Percentiles rank a stretch among this genome's conserved stretches.
Evolutionary conservation across 2,797 vertebrate species (phyloP).

Genomic region (Vireo griseus): DNA sequence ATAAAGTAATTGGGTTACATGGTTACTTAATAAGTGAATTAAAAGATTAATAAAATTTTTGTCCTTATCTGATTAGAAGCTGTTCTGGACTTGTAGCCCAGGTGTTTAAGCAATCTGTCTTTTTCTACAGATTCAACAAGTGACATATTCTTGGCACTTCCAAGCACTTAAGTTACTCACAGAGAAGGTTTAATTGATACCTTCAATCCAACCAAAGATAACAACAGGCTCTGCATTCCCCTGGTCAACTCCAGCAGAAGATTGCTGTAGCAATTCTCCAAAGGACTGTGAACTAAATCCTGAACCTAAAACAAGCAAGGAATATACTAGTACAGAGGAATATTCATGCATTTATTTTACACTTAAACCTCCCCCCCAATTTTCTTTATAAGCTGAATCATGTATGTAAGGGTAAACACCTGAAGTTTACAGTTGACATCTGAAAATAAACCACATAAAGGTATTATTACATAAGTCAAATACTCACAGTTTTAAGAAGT

Average conservation of each 20-base stretch:
- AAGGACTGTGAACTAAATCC: conserved; percentile 81
- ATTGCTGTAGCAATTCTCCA: conserved; percentile 89
- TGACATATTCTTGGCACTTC: not conserved
- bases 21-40: not conserved
- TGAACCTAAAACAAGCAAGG: conserved; percentile 73
- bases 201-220: conserved; percentile 88
- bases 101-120: not conserved
- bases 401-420: not conserved
- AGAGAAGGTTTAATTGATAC: conserved; percentile 67
- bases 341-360: not conserved
- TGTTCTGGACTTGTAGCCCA: not conserved
- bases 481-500: not conserved
- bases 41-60: not conserved
- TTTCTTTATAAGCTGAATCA: not conserved
- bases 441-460: not conserved
- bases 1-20: rapidly evolving
- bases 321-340: not conserved
- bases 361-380: not conserved
- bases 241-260: conserved; percentile 80
- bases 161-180: not conserved
- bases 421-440: not conserved
- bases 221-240: conserved; percentile 83
- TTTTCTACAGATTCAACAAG: not conserved
- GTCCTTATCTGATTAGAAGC: not conserved
- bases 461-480: not conserved